Evolutionary conservation across 2,888 invertebrate species (phyloP).

Genomic region (Didymodactylos carnosus): DNA sequence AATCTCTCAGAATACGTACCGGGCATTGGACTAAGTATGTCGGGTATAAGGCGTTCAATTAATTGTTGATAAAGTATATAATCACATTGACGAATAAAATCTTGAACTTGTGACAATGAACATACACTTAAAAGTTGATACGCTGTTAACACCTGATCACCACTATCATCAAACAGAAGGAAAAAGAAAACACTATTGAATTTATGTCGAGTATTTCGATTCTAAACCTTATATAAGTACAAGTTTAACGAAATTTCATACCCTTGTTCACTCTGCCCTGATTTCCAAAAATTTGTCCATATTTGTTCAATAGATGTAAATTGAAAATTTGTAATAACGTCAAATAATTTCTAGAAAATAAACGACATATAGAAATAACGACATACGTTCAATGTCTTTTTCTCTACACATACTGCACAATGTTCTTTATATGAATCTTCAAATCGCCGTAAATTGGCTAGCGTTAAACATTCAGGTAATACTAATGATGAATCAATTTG

Average conservation of each 20-base stretch:
- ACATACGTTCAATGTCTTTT: neutral
- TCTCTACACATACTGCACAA: constrained; percentile 44
- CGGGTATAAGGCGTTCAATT: constrained; percentile 82
- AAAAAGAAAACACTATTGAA: no score
- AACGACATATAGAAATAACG: neutral
- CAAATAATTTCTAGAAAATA: neutral
- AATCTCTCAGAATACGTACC: constrained; percentile 47
- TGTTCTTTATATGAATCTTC: constrained; percentile 64
- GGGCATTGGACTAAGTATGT: constrained; percentile 79
- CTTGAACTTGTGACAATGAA: constrained; percentile 50
- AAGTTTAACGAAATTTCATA: no score
- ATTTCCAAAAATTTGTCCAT: constrained; percentile 71
- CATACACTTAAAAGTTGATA: no score
- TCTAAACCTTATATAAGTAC: no score
- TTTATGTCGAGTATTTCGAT: no score
- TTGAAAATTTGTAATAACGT: constrained; percentile 31
- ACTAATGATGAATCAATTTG: constrained; percentile 7
- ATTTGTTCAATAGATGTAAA: constrained; percentile 69
- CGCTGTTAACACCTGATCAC: no score
- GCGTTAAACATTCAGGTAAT: constrained; percentile 54
- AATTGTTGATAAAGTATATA: constrained; percentile 79
- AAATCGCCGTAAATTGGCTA: constrained; percentile 59
- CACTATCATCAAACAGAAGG: no score
- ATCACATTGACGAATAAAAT: constrained; percentile 62
- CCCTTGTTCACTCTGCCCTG: constrained; percentile 9